A percentile compares a stretch with the other conserved stretches of the same genome.
Conservation (phyloP, 2,888 invertebrate genomes). For the Macropis europaea region DNA sequence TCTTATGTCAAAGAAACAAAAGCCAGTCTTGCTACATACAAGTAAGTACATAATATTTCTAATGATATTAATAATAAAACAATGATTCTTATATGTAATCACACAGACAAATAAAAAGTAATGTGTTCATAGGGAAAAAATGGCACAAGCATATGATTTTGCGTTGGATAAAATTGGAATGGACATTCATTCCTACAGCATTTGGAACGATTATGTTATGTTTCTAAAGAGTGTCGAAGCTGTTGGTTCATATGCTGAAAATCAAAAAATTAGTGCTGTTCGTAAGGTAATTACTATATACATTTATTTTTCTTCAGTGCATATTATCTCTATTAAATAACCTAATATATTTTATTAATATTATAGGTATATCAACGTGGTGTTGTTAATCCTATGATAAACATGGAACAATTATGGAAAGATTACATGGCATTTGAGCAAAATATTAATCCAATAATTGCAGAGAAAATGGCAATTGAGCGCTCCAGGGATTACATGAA, state of each 20-base stretch:
- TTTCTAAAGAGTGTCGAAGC: conserved; percentile 98
- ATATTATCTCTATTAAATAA: background rate
- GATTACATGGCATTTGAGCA: conserved; percentile 99
- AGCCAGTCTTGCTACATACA: conserved; percentile 94
- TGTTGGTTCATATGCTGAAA: conserved; percentile 99
- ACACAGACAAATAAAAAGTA: conserved; percentile 16
- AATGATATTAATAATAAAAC: background rate
- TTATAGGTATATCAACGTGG: conserved; percentile 94
- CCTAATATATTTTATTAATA: conserved; percentile 10
- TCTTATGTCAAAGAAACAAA: conserved; percentile 99
- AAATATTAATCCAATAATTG: conserved; percentile 92
- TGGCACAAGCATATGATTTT: conserved; percentile 99
- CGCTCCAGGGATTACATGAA: conserved; percentile 98
- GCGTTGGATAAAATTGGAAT: conserved; percentile 99
- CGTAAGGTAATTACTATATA: conserved; percentile 87
- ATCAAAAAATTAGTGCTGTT: conserved; percentile 99
- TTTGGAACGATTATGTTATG: conserved; percentile 98
- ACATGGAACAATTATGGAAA: conserved; percentile 98
- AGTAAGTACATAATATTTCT: conserved; percentile 84
- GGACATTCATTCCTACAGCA: conserved; percentile 97
- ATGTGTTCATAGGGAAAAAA: conserved; percentile 90
- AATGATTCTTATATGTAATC: background rate
- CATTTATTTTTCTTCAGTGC: background rate
- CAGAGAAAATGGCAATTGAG: conserved; percentile 99
- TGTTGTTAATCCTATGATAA: conserved; percentile 97